Evolutionary conservation across 2,797 vertebrate species (phyloP).

Genomic region (Australoheros facetus): DNA sequence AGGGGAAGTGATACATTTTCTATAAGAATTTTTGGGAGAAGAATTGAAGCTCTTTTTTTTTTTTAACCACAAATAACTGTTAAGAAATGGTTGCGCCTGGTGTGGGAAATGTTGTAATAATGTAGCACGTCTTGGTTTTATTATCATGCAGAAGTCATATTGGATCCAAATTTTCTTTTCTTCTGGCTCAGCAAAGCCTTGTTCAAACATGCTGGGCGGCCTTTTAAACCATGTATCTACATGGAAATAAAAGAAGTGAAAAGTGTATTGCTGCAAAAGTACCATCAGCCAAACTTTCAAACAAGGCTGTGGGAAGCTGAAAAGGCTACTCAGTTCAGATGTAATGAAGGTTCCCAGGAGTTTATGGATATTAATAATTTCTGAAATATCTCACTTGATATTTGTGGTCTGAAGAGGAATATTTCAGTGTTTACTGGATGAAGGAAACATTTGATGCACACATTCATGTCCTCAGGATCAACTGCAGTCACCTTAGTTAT

Average conservation of each 20-base stretch:
- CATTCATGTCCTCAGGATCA: background rate
- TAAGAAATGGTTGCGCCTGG: background rate
- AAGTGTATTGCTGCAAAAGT: background rate
- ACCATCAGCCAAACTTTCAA: background rate
- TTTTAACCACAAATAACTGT: background rate
- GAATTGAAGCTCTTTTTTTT: background rate
- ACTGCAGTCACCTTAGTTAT: background rate
- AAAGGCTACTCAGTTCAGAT: background rate
- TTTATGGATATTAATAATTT: background rate
- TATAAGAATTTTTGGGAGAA: background rate
- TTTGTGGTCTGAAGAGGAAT: background rate
- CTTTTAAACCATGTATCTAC: background rate
- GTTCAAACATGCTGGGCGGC: background rate
- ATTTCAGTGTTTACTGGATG: background rate
- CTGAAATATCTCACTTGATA: background rate
- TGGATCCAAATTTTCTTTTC: background rate
- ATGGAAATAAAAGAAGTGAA: background rate
- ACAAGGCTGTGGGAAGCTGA: background rate
- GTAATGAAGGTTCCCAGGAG: background rate
- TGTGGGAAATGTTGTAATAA: background rate
- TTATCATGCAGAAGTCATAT: background rate
- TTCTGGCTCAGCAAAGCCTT: background rate
- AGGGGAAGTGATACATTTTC: background rate
- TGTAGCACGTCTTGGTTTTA: fast-evolving
- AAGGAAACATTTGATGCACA: background rate